Evolutionary conservation across 2,888 invertebrate species (phyloP).

Genomic region (Pollenia griseotomentosa): DNA sequence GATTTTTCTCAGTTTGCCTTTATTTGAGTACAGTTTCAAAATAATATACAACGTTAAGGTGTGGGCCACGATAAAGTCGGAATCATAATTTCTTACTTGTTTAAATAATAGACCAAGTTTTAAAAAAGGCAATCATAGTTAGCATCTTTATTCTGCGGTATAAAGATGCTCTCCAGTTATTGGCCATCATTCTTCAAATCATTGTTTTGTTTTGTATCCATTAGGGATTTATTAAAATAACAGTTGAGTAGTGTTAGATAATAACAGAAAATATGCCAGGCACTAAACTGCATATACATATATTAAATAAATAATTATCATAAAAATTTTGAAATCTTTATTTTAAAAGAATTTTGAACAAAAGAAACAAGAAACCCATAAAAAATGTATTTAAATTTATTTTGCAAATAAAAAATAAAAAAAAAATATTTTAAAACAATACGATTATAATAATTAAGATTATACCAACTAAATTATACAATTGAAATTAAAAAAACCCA

Average conservation of each 20-base stretch:
- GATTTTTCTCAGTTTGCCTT: too few species aligned
- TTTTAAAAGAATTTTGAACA: slow-evolving; percentile 80
- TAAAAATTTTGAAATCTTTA: slow-evolving; percentile 82
- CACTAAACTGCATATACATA: slow-evolving; percentile 62
- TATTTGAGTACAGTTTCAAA: too few species aligned
- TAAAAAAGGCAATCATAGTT: too few species aligned
- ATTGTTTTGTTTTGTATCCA: background rate
- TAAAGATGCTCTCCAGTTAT: background rate
- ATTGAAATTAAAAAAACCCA: slow-evolving; percentile 3
- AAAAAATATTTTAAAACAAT: slow-evolving; percentile 7
- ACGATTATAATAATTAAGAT: slow-evolving; percentile 37
- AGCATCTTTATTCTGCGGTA: too few species aligned
- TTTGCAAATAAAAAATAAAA: slow-evolving; percentile 38
- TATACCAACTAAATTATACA: slow-evolving; percentile 46
- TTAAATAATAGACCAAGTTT: too few species aligned
- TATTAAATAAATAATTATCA: slow-evolving; percentile 60
- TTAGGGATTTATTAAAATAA: background rate
- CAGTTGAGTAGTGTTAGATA: slow-evolving; percentile 62
- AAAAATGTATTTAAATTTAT: slow-evolving; percentile 58
- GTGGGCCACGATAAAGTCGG: too few species aligned
- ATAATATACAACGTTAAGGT: too few species aligned
- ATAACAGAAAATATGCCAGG: slow-evolving; percentile 67
- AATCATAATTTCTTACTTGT: too few species aligned
- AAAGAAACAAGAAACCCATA: slow-evolving; percentile 61
- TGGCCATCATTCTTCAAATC: background rate